Conservation (phyloP, 2,888 invertebrate species). For the Spatulosminthurus flaviceps region DNA sequence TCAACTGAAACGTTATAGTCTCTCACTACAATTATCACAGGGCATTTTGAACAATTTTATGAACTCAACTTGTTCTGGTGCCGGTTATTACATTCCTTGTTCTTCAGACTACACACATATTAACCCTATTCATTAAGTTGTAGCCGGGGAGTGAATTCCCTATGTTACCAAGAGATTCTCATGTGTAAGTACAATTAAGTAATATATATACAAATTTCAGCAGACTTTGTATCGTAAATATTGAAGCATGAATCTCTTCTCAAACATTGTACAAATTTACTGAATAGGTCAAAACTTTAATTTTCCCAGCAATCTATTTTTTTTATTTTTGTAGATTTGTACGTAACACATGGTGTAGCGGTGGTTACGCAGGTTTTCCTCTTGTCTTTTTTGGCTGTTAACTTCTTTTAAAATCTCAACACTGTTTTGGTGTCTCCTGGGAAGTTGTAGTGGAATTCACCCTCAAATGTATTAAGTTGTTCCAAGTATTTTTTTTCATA, state of each 20-base stretch:
- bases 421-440: background rate
- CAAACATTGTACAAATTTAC: background rate
- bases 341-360: background rate
- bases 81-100: background rate
- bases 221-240: background rate
- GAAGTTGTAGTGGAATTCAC: background rate
- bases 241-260: background rate
- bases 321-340: too few relatives aligned
- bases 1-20: constrained; percentile 13
- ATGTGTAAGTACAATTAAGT: too few relatives aligned
- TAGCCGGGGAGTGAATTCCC: too few relatives aligned
- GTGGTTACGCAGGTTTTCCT: background rate
- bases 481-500: background rate
- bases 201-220: too few relatives aligned
- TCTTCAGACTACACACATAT: background rate
- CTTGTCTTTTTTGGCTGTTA: background rate
- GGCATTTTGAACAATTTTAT: constrained; percentile 11
- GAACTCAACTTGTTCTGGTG: background rate
- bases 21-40: constrained; percentile 11
- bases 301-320: background rate
- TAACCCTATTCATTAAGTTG: too few relatives aligned
- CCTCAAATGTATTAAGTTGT: background rate
- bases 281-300: background rate
- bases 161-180: too few relatives aligned
- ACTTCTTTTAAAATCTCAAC: constrained; percentile 4